Evolutionary conservation across 1,140 invertebrate species (phyloP).

Genomic region (Cydia strobilella): DNA sequence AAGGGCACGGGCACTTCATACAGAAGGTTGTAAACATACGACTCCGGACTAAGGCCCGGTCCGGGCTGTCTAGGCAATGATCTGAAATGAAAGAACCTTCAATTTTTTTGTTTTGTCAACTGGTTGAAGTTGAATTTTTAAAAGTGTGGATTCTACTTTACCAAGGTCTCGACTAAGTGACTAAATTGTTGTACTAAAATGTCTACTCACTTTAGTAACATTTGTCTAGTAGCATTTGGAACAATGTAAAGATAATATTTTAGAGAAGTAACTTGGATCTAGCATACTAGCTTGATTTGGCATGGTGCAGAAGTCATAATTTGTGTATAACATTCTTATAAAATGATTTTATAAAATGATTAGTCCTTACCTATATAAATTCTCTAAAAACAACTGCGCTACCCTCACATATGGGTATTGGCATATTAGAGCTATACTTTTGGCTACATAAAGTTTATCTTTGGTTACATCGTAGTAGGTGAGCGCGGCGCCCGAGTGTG

Average conservation of each 20-base stretch:
- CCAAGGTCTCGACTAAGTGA: too few relatives aligned
- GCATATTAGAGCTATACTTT: slow-evolving; percentile 95
- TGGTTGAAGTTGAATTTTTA: too few relatives aligned
- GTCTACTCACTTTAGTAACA: too few relatives aligned
- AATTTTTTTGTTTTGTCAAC: too few relatives aligned
- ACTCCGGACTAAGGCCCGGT: slow-evolving; percentile 90
- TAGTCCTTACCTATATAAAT: slow-evolving; percentile 89
- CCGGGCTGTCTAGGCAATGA: slow-evolving; percentile 87
- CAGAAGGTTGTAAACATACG: slow-evolving; percentile 96
- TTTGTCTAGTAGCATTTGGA: too few relatives aligned
- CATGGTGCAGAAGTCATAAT: background rate
- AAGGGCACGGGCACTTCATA: slow-evolving; percentile 96
- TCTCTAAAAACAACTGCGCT: slow-evolving; percentile 90
- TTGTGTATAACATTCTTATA: slow-evolving; percentile 17
- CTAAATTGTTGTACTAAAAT: too few relatives aligned
- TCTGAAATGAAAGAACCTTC: slow-evolving; percentile 69
- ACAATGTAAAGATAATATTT: too few relatives aligned
- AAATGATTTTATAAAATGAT: slow-evolving; percentile 30
- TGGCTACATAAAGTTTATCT: slow-evolving; percentile 96
- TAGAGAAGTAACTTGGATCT: too few relatives aligned
- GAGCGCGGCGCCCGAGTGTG: slow-evolving; percentile 86
- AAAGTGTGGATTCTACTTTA: too few relatives aligned
- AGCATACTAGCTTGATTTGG: too few relatives aligned
- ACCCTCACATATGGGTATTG: slow-evolving; percentile 94
- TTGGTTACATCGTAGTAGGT: slow-evolving; percentile 96